A percentile compares a stretch with the other conserved stretches of the same genome.
These are phyloP conservation scores for Astropecten irregularis DNA, from an alignment of 53 echinoderm and acorn worm species.

Conservation along the genomic window DNA sequence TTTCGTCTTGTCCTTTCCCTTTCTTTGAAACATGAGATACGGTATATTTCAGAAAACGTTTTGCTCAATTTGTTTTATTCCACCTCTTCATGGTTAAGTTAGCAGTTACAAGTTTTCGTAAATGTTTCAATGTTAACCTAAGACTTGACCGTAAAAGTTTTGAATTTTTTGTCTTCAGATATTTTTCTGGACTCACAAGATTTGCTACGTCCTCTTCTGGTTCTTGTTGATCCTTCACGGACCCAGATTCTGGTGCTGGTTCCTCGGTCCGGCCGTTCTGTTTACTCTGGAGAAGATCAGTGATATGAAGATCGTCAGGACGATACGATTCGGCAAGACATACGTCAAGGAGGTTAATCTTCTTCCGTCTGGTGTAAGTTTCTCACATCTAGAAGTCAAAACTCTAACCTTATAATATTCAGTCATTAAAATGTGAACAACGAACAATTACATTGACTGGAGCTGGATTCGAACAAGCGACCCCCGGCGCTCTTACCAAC, in stretches of 20 bases:
- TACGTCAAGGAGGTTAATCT: constrained; percentile 70
- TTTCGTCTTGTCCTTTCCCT: no score
- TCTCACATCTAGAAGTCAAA: background rate
- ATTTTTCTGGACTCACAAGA: constrained; percentile 71
- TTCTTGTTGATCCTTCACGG: constrained; percentile 66
- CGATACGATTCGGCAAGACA: constrained; percentile 55
- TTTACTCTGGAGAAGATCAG: constrained; percentile 64
- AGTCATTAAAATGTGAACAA: background rate
- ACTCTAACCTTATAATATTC: background rate
- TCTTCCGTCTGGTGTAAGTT: constrained; percentile 70
- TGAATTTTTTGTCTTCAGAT: constrained; percentile 55
- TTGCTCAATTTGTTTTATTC: no score
- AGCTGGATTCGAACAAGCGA: no score
- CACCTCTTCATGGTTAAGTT: no score
- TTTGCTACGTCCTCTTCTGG: constrained; percentile 56
- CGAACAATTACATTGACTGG: background rate
- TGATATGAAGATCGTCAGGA: constrained; percentile 43
- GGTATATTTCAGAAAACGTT: no score
- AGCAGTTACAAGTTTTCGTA: no score
- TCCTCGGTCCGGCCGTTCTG: constrained; percentile 54
- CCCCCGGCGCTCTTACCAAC: no score
- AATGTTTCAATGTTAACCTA: no score
- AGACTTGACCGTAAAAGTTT: no score
- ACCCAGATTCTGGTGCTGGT: constrained; percentile 70
- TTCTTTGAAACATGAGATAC: no score